Evolutionary conservation across 2,888 invertebrate genomes (phyloP).

Genomic region (Hemaris fuciformis): DNA sequence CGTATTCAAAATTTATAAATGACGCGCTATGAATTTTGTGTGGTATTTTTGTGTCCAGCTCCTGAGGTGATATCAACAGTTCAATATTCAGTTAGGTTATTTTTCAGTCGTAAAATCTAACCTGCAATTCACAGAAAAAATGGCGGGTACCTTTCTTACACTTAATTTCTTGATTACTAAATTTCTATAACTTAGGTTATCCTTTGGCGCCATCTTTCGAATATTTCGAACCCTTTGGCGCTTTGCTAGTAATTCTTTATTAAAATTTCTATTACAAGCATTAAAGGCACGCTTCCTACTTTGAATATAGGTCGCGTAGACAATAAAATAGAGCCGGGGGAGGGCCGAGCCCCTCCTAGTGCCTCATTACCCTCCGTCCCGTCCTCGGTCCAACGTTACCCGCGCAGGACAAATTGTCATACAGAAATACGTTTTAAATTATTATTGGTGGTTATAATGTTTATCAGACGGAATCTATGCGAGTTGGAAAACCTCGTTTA

Average conservation of each 20-base stretch:
- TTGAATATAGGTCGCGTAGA: constrained; percentile 69
- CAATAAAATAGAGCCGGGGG: constrained; percentile 38
- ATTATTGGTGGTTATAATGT: not conserved
- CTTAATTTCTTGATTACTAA: too few species aligned
- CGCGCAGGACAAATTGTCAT: not conserved
- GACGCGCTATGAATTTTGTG: too few species aligned
- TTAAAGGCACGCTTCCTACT: constrained; percentile 2
- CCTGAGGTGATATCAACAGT: too few species aligned
- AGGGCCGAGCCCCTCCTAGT: not conserved
- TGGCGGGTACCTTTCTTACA: too few species aligned
- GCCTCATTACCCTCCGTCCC: not conserved
- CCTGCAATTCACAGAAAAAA: too few species aligned
- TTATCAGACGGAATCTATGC: not conserved
- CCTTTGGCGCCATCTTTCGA: not conserved
- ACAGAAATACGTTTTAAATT: constrained; percentile 3
- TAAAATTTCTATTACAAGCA: not conserved
- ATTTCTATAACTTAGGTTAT: too few species aligned
- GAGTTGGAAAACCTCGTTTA: not conserved
- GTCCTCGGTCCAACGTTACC: not conserved
- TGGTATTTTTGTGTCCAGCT: too few species aligned
- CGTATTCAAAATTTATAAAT: too few species aligned
- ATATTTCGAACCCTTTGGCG: not conserved
- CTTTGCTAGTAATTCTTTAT: not conserved
- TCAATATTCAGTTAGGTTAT: too few species aligned
- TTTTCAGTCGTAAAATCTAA: too few species aligned